These are phyloP conservation scores for Cotesia glomerata DNA, from an alignment of 1,140 invertebrate genomes.

Conservation along the genomic window DNA sequence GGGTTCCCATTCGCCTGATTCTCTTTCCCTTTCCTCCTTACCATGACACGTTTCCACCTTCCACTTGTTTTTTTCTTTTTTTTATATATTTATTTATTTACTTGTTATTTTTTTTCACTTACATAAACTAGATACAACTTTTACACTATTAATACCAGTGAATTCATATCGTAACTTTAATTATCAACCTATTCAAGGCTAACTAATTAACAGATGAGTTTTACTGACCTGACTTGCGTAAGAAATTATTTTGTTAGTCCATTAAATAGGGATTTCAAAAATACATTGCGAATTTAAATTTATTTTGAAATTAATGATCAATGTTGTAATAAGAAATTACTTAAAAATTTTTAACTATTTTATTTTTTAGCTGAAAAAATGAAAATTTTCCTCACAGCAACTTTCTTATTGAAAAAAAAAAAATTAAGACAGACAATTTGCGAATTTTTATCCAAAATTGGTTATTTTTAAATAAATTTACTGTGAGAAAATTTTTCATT, in stretches of 20 bases:
- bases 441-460: no score
- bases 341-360: no score
- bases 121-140: neutral
- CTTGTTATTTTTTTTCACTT: neutral
- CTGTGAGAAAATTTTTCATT: no score
- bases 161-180: neutral
- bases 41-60: neutral
- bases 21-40: slow-evolving; percentile 22
- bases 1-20: slow-evolving; percentile 25
- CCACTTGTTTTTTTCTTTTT: neutral
- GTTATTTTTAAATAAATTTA: no score
- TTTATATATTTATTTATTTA: neutral
- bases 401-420: no score
- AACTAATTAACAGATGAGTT: neutral
- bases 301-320: no score
- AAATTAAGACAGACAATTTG: no score
- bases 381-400: no score
- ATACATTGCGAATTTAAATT: no score
- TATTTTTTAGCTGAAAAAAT: no score
- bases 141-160: neutral
- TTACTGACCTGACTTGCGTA: neutral
- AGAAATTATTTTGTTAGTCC: neutral
- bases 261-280: no score
- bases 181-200: neutral
- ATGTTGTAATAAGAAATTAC: no score